Evolutionary conservation across 2,113 vertebrate genomes (phyloP).

Genomic region (Zonotrichia leucophrys): DNA sequence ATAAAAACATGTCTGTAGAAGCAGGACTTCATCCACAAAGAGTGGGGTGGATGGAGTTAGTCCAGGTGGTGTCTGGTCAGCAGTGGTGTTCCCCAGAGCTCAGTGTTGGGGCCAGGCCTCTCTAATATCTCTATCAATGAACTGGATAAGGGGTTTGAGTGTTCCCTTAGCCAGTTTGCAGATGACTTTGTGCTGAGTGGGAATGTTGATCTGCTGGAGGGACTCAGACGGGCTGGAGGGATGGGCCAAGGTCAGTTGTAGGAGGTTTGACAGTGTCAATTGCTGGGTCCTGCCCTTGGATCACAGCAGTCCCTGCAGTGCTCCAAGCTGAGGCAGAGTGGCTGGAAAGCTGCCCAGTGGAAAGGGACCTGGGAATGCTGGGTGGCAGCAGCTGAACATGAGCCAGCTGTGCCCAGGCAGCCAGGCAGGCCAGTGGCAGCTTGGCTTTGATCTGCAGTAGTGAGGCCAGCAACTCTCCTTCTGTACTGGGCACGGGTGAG

Average conservation of each 20-base stretch:
- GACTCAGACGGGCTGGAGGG: neutral
- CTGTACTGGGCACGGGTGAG: neutral
- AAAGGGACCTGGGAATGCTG: neutral
- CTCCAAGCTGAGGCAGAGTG: neutral
- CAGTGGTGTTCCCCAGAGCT: neutral
- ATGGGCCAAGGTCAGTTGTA: neutral
- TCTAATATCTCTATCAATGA: neutral
- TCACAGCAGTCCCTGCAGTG: neutral
- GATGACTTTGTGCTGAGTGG: neutral
- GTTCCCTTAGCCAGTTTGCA: neutral
- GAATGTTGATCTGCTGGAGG: neutral
- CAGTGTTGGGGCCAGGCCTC: neutral
- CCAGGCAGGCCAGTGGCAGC: neutral
- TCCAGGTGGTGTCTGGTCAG: neutral
- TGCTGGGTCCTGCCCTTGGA: neutral
- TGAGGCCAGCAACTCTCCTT: neutral
- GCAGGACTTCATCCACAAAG: neutral
- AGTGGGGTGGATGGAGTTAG: neutral
- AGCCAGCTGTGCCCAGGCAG: neutral
- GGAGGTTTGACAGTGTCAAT: too few relatives aligned
- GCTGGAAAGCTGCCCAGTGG: neutral
- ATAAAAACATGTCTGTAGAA: neutral
- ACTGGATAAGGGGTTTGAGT: rapidly evolving
- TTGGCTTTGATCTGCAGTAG: neutral
- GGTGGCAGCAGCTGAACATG: neutral